Conservation (phyloP, 2,113 vertebrate species). For the Platycercus adscitus region DNA sequence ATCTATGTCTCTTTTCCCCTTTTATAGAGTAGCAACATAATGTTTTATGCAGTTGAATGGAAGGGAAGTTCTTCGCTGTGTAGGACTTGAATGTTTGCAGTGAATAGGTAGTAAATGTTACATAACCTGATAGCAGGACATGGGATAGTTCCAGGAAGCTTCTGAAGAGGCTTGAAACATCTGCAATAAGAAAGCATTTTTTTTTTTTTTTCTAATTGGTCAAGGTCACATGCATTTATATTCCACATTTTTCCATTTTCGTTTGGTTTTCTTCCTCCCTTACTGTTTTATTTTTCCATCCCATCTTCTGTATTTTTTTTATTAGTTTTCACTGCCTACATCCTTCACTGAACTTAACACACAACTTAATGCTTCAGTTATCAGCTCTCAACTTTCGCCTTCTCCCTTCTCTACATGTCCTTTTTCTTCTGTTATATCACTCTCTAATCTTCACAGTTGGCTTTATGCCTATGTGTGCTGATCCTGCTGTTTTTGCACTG, state of each 20-base stretch:
- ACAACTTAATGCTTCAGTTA: not conserved
- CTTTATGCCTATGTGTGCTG: not conserved
- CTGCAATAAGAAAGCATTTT: not conserved
- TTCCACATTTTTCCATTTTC: not conserved
- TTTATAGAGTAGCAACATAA: not conserved
- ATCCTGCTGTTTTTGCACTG: not conserved
- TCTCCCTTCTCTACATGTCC: not conserved
- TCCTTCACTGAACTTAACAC: not conserved
- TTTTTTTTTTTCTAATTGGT: not conserved
- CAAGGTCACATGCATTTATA: fast-evolving
- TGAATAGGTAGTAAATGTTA: not conserved
- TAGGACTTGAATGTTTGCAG: not conserved
- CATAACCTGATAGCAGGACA: not conserved
- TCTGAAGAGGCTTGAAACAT: not conserved
- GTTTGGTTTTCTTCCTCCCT: not conserved
- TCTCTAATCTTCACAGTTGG: not conserved
- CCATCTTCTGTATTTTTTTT: not conserved
- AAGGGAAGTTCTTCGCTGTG: not conserved
- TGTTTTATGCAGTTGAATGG: not conserved
- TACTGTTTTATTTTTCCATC: not conserved
- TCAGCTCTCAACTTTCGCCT: not conserved
- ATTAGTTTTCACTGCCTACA: not conserved
- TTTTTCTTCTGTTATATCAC: not conserved
- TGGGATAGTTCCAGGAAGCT: not conserved
- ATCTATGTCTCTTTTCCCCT: not conserved